Percentiles rank a stretch among this genome's conserved stretches.
Evolutionary conservation across 2,888 invertebrate genomes (phyloP).

Genomic region (Gibbula magus): DNA sequence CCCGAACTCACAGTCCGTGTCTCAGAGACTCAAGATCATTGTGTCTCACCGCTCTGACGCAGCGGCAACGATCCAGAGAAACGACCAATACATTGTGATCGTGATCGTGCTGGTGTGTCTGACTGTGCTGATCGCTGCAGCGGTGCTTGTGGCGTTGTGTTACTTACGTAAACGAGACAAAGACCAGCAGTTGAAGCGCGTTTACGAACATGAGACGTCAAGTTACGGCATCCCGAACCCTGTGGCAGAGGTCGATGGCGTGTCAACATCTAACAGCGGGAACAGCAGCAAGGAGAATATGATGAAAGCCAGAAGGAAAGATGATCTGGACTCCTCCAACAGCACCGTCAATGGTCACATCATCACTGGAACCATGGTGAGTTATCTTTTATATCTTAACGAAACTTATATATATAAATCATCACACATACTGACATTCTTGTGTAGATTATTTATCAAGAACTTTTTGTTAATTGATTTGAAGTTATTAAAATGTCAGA

Average conservation of each 20-base stretch:
- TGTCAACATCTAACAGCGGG: background rate
- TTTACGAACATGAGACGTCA: background rate
- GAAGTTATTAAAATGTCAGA: too few species aligned
- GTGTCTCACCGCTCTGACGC: background rate
- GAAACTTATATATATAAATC: too few species aligned
- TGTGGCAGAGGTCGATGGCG: background rate
- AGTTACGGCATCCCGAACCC: background rate
- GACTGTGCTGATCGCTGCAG: slow-evolving; percentile 39
- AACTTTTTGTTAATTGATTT: too few species aligned
- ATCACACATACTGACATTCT: too few species aligned
- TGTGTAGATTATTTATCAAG: too few species aligned
- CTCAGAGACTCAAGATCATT: background rate
- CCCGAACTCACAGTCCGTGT: background rate
- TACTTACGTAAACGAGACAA: slow-evolving; percentile 38
- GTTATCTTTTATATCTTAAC: background rate
- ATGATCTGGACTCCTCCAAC: background rate
- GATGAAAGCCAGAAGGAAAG: background rate
- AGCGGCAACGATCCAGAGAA: background rate
- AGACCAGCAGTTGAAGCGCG: slow-evolving; percentile 30
- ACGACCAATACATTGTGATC: slow-evolving; percentile 39
- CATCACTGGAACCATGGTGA: slow-evolving; percentile 4
- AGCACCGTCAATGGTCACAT: slow-evolving; percentile 6
- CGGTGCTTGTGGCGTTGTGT: slow-evolving; percentile 37
- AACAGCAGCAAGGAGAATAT: background rate
- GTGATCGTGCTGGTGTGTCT: slow-evolving; percentile 40